A percentile compares a stretch with the other conserved stretches of the same genome.
Evolutionary conservation across 2,888 invertebrate genomes (phyloP).

Genomic region (Galerucella nymphaeae): DNA sequence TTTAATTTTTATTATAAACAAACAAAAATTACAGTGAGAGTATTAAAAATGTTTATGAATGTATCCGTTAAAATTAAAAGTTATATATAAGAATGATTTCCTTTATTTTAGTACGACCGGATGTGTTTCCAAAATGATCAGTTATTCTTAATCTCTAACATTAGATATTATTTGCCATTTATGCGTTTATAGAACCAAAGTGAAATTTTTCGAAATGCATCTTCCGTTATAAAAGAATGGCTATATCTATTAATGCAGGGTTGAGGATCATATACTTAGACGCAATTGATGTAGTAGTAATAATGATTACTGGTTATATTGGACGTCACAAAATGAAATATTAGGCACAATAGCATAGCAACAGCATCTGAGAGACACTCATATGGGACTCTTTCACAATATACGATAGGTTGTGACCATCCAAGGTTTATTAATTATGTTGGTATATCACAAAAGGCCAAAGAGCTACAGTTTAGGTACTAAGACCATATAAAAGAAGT

Average conservation of each 20-base stretch:
- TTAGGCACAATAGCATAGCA: background rate
- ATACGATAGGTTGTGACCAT: too few relatives aligned
- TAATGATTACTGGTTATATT: background rate
- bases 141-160: background rate
- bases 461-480: too few relatives aligned
- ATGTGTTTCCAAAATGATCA: conserved; percentile 14
- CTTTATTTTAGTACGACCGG: conserved; percentile 18
- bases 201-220: conserved; percentile 5
- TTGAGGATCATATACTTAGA: background rate
- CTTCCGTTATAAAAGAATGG: background rate
- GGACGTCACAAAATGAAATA: background rate
- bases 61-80: background rate
- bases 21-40: background rate
- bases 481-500: too few relatives aligned
- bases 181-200: background rate
- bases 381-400: too few relatives aligned
- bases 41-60: background rate
- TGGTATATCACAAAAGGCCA: too few relatives aligned
- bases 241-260: background rate
- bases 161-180: conserved; percentile 32
- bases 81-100: conserved; percentile 27
- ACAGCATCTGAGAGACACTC: too few relatives aligned
- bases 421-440: too few relatives aligned
- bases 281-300: background rate
- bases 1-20: background rate